Conservation (phyloP, 2,797 vertebrate genomes). For the Lagodon rhomboides region DNA sequence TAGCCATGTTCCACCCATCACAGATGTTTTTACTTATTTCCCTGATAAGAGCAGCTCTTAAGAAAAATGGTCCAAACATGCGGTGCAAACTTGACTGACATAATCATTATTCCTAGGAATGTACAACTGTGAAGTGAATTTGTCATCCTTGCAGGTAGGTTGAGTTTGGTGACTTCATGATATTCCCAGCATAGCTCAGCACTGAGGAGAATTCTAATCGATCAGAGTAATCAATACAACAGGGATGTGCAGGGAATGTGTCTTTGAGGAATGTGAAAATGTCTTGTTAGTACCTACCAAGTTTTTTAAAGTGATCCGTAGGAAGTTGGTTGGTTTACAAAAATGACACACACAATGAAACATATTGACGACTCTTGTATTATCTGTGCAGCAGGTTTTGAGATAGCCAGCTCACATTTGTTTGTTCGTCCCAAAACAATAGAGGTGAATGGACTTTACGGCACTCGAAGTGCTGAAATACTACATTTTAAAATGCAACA, state of each 20-base stretch:
- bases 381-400: background rate
- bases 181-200: background rate
- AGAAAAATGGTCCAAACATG: background rate
- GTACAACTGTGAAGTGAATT: too few species aligned
- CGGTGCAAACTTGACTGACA: background rate
- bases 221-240: background rate
- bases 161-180: background rate
- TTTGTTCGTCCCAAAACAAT: background rate
- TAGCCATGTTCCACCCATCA: background rate
- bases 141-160: too few species aligned
- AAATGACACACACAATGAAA: background rate
- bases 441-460: background rate
- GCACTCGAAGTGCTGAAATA: background rate
- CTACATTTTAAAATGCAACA: background rate
- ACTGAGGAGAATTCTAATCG: background rate
- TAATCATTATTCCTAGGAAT: background rate
- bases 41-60: background rate
- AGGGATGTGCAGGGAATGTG: background rate
- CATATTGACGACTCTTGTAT: background rate
- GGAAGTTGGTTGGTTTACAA: background rate
- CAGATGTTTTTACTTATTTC: background rate
- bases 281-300: background rate
- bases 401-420: background rate
- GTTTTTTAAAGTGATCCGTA: background rate
- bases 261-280: background rate